A percentile compares a stretch with the other conserved stretches of the same genome.
These are phyloP conservation scores for Volucella inflata DNA, from an alignment of 2,888 invertebrate species.

Conservation along the genomic window DNA sequence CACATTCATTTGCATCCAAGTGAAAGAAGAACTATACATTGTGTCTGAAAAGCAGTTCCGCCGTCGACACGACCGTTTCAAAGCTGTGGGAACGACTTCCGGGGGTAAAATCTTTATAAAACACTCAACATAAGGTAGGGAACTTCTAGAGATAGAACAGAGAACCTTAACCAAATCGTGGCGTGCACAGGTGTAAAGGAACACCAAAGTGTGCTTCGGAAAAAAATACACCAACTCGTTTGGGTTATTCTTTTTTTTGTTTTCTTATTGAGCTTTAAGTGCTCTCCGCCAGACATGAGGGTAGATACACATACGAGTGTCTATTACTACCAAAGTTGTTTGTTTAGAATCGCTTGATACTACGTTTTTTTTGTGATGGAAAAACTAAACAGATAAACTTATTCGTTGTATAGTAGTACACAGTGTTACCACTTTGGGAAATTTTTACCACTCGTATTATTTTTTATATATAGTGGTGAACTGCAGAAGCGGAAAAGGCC, in stretches of 20 bases:
- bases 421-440: no score
- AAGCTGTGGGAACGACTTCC: constrained; percentile 58
- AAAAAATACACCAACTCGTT: constrained; percentile 41
- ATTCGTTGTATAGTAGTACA: no score
- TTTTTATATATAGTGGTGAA: no score
- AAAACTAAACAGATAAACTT: no score
- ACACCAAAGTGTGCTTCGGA: constrained; percentile 35
- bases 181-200: neutral
- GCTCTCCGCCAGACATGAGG: neutral
- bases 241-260: constrained; percentile 35
- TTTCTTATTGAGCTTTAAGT: constrained; percentile 24
- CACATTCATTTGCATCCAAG: constrained; percentile 61
- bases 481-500: no score
- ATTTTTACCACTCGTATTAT: no score
- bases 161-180: neutral
- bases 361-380: no score
- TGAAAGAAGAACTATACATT: constrained; percentile 40
- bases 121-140: constrained; percentile 1
- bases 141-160: constrained; percentile 5
- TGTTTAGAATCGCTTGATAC: no score
- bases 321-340: neutral
- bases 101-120: constrained; percentile 34
- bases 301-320: no score
- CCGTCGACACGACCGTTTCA: neutral
- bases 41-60: constrained; percentile 50